Base-by-base conservation (phyloP, 2,888 invertebrate genomes). In the Tanaodytes sp. region DNA sequence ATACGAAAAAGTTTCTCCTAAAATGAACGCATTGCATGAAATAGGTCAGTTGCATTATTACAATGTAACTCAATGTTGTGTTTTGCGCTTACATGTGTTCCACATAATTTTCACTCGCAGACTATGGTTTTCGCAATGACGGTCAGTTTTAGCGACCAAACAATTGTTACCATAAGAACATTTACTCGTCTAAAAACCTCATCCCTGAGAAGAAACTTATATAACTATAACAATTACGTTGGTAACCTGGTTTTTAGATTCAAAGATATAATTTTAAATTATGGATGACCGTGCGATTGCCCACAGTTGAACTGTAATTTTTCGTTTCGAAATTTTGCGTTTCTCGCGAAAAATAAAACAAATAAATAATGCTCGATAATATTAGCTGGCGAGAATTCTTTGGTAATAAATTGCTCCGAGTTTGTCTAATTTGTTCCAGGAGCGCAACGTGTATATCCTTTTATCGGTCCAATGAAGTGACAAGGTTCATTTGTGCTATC, bases 401-500 rank as follows among this genome's bases (percentile, higher is more conserved):
- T n/a, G n/a, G n/a, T n/a, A n/a, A n/a, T n/a, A n/a, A n/a, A n/a
- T n/a, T n/a, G n/a, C n/a, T n/a, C n/a, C n/a, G n/a, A n/a, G n/a
- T n/a, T n/a, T n/a, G n/a, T n/a, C n/a, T n/a, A n/a, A n/a, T n/a
- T n/a, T n/a, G n/a, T n/a, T n/a, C n/a, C n/a, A n/a, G n/a, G n/a
- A n/a, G n/a, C 8, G 23, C 23, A 23, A 23, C 23, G 23, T 23
- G 23, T 23, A 23, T 23, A 23, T 33, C 33, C 33, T 33, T 33
- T 33, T 33, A 33, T 43, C 42, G 30, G 39, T 46, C 30, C 27
- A 39, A 12, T 61, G 19, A 54, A 66, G 15, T 49, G 55, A 55
- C 54, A 67, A 67, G 67, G 49, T 61, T 67, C 55, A 40, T 55
- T 67, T 66, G 19, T 31, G 43, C 16, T 66, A 59, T 66, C 48